A percentile compares a stretch with the other conserved stretches of the same genome.
Evolutionary conservation across 64 coral and sea anemone species (phyloP).

Genomic region (Dendrophyllia cribrosa): DNA sequence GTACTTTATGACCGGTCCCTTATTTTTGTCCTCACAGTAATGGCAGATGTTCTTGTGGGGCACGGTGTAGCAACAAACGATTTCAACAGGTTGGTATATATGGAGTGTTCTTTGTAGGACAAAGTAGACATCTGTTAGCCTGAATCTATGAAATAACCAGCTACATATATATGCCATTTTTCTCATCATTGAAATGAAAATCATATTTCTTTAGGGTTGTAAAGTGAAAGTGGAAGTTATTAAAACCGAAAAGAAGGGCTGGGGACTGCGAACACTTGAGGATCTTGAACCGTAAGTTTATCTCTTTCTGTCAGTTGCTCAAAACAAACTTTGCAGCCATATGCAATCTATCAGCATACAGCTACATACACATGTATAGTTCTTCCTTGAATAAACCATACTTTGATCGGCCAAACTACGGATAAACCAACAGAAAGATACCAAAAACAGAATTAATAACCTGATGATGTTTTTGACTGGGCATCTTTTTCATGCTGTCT

Average conservation of each 20-base stretch:
- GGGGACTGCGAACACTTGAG: constrained; percentile 87
- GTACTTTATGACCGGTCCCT: no score
- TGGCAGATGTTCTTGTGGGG: constrained; percentile 89
- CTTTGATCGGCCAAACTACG: no score
- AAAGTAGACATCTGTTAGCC: not conserved
- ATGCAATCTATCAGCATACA: no score
- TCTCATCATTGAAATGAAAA: not conserved
- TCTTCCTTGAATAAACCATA: no score
- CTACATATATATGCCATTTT: not conserved
- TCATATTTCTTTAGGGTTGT: constrained; percentile 70
- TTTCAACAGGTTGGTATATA: constrained; percentile 92
- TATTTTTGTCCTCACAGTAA: constrained; percentile 69
- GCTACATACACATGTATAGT: no score
- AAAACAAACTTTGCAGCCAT: no score
- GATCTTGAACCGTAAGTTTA: constrained; percentile 89
- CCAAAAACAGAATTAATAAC: no score
- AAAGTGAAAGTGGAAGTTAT: constrained; percentile 97
- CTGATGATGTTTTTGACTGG: no score
- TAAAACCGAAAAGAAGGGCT: constrained; percentile 98
- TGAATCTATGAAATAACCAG: not conserved
- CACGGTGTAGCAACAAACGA: constrained; percentile 87
- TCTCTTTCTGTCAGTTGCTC: not conserved
- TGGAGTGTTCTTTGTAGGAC: not conserved
- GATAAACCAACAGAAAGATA: no score
- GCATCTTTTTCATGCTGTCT: no score